Evolutionary conservation across 2,888 invertebrate genomes (phyloP).

Genomic region (Pandemis corylana): DNA sequence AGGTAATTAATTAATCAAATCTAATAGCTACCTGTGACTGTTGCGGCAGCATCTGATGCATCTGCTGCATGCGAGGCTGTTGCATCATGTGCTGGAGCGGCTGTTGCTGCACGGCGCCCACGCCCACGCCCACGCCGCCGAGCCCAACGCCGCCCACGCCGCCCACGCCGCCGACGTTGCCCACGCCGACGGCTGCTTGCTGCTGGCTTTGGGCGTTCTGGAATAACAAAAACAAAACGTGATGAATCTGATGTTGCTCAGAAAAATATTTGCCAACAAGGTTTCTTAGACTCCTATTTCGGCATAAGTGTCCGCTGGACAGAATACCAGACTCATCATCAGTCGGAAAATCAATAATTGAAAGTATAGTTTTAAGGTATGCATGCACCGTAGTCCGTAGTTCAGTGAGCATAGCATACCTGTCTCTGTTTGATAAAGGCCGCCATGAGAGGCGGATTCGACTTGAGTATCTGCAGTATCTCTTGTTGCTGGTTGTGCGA

Average conservation of each 20-base stretch:
- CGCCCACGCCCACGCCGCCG: slow-evolving; percentile 47
- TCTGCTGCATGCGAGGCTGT: slow-evolving; percentile 84
- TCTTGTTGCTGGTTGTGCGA: slow-evolving; percentile 97
- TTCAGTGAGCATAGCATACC: slow-evolving; percentile 59
- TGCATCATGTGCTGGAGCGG: slow-evolving; percentile 86
- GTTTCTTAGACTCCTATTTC: no score
- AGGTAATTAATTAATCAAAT: no score
- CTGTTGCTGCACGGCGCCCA: slow-evolving; percentile 71
- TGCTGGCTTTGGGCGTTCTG: slow-evolving; percentile 82
- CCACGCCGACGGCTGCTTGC: slow-evolving; percentile 68
- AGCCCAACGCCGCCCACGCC: slow-evolving; percentile 51
- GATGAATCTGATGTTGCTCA: background rate
- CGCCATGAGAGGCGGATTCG: slow-evolving; percentile 97
- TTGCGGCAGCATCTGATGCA: slow-evolving; percentile 84
- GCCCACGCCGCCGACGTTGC: slow-evolving; percentile 61
- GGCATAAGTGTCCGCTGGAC: no score
- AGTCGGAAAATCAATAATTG: no score
- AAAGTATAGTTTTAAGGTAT: no score
- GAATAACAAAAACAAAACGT: slow-evolving; percentile 24
- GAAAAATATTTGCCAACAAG: no score
- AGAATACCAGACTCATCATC: no score
- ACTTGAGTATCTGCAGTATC: slow-evolving; percentile 94
- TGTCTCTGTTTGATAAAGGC: slow-evolving; percentile 96
- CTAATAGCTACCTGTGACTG: slow-evolving; percentile 78
- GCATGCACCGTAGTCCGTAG: no score